Percentiles rank a stretch among this genome's conserved stretches.
Evolutionary conservation across 2,888 invertebrate species (phyloP).

Genomic region (Sabellastarte sp.): DNA sequence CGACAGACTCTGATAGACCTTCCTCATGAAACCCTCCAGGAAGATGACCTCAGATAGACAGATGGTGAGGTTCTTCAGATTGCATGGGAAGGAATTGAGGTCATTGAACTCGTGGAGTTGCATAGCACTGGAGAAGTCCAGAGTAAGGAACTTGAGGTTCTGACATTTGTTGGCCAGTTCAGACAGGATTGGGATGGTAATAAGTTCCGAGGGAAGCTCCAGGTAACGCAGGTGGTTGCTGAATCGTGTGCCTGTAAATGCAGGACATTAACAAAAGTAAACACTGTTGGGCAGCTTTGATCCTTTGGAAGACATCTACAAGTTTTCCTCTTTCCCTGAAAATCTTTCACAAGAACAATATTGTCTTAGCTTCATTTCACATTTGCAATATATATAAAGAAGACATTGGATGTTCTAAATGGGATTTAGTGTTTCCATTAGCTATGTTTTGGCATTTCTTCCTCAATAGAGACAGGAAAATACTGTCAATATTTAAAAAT

Average conservation of each 20-base stretch:
- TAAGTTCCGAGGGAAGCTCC: constrained; percentile 85
- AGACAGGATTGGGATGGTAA: constrained; percentile 94
- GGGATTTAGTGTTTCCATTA: too few relatives aligned
- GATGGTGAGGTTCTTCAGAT: constrained; percentile 89
- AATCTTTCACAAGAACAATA: too few relatives aligned
- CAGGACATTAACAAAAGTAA: neutral
- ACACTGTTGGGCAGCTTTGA: too few relatives aligned
- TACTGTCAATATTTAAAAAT: too few relatives aligned
- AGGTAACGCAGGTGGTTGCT: constrained; percentile 49
- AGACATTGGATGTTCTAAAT: too few relatives aligned
- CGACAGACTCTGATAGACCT: constrained; percentile 99
- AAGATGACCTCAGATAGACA: constrained; percentile 99
- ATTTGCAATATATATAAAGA: too few relatives aligned
- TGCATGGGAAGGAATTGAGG: constrained; percentile 97
- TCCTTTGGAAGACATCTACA: too few relatives aligned
- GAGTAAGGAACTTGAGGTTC: constrained; percentile 69
- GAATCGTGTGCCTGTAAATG: constrained; percentile 60
- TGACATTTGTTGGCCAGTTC: constrained; percentile 75
- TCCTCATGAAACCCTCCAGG: constrained; percentile 99
- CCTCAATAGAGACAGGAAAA: too few relatives aligned
- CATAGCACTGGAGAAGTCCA: constrained; percentile 86
- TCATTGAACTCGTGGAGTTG: constrained; percentile 96
- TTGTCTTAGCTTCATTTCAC: too few relatives aligned
- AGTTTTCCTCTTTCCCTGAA: too few relatives aligned
- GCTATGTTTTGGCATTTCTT: too few relatives aligned